phyloP scores from a whole-genome alignment of 2,113 vertebrate species.

The Platycercus adscitus region DNA sequence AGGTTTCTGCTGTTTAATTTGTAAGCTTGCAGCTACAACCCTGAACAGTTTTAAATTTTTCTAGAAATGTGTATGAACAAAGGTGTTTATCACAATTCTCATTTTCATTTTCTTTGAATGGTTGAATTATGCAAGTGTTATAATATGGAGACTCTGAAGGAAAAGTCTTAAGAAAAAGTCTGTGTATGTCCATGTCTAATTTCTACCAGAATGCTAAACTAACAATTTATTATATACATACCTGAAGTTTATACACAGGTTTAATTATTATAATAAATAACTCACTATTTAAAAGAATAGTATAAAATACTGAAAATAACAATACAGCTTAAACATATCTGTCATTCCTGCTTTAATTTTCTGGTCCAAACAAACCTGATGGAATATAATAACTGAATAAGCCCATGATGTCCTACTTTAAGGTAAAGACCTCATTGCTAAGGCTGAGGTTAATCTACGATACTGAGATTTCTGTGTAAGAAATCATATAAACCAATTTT shows the following conservation, averaged over 20 bases:
- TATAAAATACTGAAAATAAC: not conserved
- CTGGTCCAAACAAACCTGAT: conserved; percentile 30
- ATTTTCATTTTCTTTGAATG: not conserved
- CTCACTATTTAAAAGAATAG: not conserved
- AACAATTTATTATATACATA: not conserved
- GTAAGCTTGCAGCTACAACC: not conserved
- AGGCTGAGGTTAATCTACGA: conserved; percentile 51
- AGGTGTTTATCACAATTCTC: not conserved
- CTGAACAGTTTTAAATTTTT: not conserved
- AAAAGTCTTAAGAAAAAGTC: not conserved
- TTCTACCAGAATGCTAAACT: not conserved
- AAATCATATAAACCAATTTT: conserved; percentile 10
- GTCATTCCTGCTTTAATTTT: conserved; percentile 18
- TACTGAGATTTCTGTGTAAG: conserved; percentile 15
- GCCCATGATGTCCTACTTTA: conserved; percentile 60
- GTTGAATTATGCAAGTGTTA: not conserved
- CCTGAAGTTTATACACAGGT: not conserved
- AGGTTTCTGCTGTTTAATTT: conserved; percentile 22
- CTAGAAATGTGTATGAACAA: not conserved
- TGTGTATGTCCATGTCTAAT: not conserved
- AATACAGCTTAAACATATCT: not conserved
- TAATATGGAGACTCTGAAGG: not conserved
- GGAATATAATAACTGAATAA: conserved; percentile 57
- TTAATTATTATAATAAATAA: not conserved
- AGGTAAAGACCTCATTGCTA: conserved; percentile 34